These are phyloP conservation scores for Epinotia brunnichana DNA, from an alignment of 2,888 invertebrate species.

Conservation along the genomic window DNA sequence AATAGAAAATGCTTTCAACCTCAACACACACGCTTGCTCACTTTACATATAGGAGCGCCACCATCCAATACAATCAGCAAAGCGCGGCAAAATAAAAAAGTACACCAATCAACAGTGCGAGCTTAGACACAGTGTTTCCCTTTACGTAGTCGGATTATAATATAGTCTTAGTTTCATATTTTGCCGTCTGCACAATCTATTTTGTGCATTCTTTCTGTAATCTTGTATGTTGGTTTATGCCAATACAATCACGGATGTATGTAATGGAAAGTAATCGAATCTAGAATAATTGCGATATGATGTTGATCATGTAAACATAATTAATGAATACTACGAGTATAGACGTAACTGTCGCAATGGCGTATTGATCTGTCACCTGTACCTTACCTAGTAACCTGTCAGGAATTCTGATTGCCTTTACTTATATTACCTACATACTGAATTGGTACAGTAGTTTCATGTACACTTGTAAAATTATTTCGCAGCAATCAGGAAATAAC, in stretches of 20 bases:
- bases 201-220: conserved; percentile 19
- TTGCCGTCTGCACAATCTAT: not conserved
- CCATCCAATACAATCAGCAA: conserved; percentile 12
- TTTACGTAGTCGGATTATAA: not conserved
- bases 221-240: conserved; percentile 37
- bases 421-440: too few relatives aligned
- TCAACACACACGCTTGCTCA: conserved; percentile 21
- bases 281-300: conserved; percentile 36
- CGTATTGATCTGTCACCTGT: too few relatives aligned
- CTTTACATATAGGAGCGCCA: conserved; percentile 22
- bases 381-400: too few relatives aligned
- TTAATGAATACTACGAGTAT: conserved; percentile 7
- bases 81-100: not conserved
- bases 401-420: too few relatives aligned
- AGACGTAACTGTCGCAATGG: conserved; percentile 5
- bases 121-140: not conserved
- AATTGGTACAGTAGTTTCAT: too few relatives aligned
- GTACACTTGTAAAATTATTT: too few relatives aligned
- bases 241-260: conserved; percentile 27
- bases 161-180: not conserved
- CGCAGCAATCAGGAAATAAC: too few relatives aligned
- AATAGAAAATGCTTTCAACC: conserved; percentile 59
- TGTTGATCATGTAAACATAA: conserved; percentile 21
- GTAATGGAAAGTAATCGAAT: conserved; percentile 34
- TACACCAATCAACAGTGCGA: too few relatives aligned